Conservation (phyloP, 2,888 invertebrate genomes). For the Chouioia cunea region DNA sequence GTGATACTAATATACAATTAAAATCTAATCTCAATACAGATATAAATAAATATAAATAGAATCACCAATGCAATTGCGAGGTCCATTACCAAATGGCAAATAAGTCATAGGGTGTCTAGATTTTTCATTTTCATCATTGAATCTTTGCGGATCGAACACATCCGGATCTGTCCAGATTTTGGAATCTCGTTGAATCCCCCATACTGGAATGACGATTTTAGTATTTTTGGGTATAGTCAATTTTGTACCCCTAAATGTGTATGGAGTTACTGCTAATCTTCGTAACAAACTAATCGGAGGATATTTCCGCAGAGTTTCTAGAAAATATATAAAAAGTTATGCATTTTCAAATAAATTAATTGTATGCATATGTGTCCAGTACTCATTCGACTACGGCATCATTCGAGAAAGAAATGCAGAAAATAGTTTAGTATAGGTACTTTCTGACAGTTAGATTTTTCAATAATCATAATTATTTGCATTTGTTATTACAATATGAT, state of each 20-base stretch:
- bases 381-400: not conserved
- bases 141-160: slow-evolving; percentile 55
- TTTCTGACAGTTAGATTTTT: too few relatives aligned
- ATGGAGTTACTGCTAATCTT: slow-evolving; percentile 58
- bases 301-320: slow-evolving; percentile 69
- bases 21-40: not conserved
- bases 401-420: not conserved
- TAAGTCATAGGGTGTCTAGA: slow-evolving; percentile 49
- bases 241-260: slow-evolving; percentile 55
- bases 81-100: slow-evolving; percentile 62
- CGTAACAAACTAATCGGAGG: slow-evolving; percentile 63
- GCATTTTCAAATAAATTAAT: too few relatives aligned
- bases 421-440: not conserved
- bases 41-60: not conserved
- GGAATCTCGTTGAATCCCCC: slow-evolving; percentile 50
- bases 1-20: too few relatives aligned
- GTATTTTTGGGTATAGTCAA: slow-evolving; percentile 51
- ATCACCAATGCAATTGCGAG: slow-evolving; percentile 62
- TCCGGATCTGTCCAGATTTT: slow-evolving; percentile 51
- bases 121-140: slow-evolving; percentile 49
- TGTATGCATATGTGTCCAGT: not conserved
- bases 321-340: slow-evolving; percentile 11
- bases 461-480: too few relatives aligned
- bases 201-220: slow-evolving; percentile 44
- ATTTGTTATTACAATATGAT: too few relatives aligned